A percentile compares a stretch with the other conserved stretches of the same genome.
Evolutionary conservation across 2,888 invertebrate genomes (phyloP).

Genomic region (Drosophila lutescens): DNA sequence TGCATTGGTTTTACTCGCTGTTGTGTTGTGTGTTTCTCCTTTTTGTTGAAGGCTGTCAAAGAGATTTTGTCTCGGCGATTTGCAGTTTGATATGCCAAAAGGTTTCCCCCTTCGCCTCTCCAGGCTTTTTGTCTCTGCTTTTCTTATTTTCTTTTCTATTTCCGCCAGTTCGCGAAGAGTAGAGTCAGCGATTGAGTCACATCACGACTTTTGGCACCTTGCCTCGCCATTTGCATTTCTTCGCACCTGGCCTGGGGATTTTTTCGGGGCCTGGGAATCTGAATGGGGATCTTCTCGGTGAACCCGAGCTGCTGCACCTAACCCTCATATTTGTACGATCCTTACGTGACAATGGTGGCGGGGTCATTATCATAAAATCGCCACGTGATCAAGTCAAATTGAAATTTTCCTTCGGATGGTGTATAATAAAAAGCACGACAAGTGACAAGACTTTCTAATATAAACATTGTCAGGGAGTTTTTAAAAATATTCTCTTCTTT

Average conservation of each 20-base stretch:
- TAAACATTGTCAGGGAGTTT: neutral
- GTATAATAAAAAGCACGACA: neutral
- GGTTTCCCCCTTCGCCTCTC: conserved; percentile 25
- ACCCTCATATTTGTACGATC: conserved; percentile 68
- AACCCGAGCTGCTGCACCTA: conserved; percentile 27
- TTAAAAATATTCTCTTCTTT: neutral
- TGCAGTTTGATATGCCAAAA: conserved; percentile 63
- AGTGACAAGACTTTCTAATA: conserved; percentile 34
- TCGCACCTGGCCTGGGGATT: conserved; percentile 44
- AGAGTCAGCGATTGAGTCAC: conserved; percentile 44
- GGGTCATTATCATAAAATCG: conserved; percentile 71
- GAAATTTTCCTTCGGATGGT: neutral
- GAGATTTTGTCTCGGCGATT: conserved; percentile 58
- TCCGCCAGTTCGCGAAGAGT: conserved; percentile 14
- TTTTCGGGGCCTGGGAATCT: conserved; percentile 9
- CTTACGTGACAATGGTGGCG: conserved; percentile 62
- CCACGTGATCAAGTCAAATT: conserved; percentile 63
- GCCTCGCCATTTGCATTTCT: conserved; percentile 50
- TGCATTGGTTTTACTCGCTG: conserved; percentile 69
- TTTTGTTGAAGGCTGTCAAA: conserved; percentile 52
- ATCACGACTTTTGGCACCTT: conserved; percentile 55
- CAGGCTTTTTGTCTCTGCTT: conserved; percentile 1
- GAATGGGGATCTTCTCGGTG: conserved; percentile 16
- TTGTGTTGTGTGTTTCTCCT: conserved; percentile 39
- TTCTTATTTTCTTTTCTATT: conserved; percentile 32